Conservation (phyloP, 2,797 vertebrate genomes). For the Pempheris klunzingeri region DNA sequence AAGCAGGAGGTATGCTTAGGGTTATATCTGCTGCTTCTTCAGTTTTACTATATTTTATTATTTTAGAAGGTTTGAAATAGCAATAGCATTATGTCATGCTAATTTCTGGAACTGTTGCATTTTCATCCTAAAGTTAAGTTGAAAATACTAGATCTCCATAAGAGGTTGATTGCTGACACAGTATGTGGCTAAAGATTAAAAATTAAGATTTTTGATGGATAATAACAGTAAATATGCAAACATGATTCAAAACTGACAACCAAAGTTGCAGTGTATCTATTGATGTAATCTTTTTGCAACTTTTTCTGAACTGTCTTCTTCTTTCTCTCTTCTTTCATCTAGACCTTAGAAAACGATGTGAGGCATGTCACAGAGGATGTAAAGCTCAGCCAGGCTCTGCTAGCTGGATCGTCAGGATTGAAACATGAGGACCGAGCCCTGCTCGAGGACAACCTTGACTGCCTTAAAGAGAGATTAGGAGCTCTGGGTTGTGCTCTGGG, state of each 20-base stretch:
- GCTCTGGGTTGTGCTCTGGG: constrained; percentile 87
- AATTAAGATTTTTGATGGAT: not conserved
- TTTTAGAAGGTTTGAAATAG: not conserved
- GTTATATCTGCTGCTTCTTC: not conserved
- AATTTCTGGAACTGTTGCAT: not conserved
- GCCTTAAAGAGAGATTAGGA: constrained; percentile 87
- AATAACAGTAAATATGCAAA: not conserved
- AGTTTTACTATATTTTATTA: too few species aligned
- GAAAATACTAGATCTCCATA: not conserved
- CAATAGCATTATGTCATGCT: not conserved
- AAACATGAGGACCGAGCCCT: constrained; percentile 83
- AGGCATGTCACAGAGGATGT: constrained; percentile 91
- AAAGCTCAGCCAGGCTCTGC: constrained; percentile 89
- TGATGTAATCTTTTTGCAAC: not conserved
- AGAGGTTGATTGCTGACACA: not conserved
- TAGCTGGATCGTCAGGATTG: constrained; percentile 84
- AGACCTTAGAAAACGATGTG: constrained; percentile 91
- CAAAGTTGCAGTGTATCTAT: not conserved
- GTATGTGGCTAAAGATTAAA: not conserved
- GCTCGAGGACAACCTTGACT: constrained; percentile 90
- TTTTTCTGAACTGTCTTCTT: not conserved
- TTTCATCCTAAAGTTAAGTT: not conserved
- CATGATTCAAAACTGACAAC: not conserved
- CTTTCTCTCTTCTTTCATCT: constrained; percentile 26
- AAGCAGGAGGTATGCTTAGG: constrained; percentile 88